Base-by-base conservation (phyloP, 37 sponge, comb jelly and placozoan genomes). In the Diacarnus erythraeanus region DNA sequence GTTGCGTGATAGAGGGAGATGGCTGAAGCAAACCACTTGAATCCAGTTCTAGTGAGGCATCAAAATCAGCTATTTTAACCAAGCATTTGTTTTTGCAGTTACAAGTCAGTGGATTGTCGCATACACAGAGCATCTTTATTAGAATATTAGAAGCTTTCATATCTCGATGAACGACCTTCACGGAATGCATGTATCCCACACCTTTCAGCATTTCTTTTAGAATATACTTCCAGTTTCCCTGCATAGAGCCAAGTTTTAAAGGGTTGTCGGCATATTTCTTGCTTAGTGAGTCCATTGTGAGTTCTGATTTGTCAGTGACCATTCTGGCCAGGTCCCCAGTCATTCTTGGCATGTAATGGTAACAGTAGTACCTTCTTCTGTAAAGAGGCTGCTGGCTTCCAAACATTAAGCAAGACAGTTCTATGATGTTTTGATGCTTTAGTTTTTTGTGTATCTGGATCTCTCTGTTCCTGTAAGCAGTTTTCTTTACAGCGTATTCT, bases 41-140 rank as follows among this genome's bases (percentile, higher is more conserved):
- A 30, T 79, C 86, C 41, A 86, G 38, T 37, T 79, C 58, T 43
- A 87, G 34, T 18, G 82, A 76, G 12, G 76, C 75, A 37, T 87
- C 81, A 31, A 76, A 87, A 43, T 87, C 87, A 22, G 43, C 30
- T 0, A 87, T 67, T 40, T 39, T 1, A 58, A 87, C 87, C 3
- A 22, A 38, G 37, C 40, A 82, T 65, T 82, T 82, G 74, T 6
- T 3, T 8, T 39, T 23, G 36, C 82, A 82, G 0, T 51, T 26
- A 61, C 82, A 82, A 9, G 6, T 2, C 9, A 82, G 51, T 5
- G 72, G 74, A 27, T 82, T 82, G 26, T 5, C 25, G 25, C 72
- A 72, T 0, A 3, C 9, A 38, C 82, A 82, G 34, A 21, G 26
- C 63, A 82, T 41, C 40, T 72, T 72, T 43, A 82, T 20, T 2